Conservation (phyloP, 2,797 vertebrate species). For the Delichon dasypus region DNA sequence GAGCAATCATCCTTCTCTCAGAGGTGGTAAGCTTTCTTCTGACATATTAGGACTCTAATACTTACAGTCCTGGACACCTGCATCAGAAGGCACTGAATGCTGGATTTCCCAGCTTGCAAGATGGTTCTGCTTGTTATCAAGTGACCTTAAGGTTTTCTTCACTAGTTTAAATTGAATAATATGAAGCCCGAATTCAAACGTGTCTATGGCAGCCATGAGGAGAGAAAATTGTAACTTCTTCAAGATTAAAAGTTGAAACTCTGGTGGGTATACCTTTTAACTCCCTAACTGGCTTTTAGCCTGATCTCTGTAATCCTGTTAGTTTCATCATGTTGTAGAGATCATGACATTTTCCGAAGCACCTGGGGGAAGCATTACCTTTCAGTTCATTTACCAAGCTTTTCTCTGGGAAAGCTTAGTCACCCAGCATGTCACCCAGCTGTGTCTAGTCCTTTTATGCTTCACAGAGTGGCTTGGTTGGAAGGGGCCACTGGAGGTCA, state of each 20-base stretch:
- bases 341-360: constrained; percentile 67
- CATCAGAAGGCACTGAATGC: background rate
- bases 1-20: background rate
- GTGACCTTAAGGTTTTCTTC: constrained; percentile 59
- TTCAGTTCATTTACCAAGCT: constrained; percentile 58
- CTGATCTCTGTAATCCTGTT: constrained; percentile 63
- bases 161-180: constrained; percentile 43
- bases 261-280: constrained; percentile 68
- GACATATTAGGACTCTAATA: background rate
- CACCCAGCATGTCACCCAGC: constrained; percentile 14
- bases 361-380: constrained; percentile 53
- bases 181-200: constrained; percentile 41
- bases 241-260: constrained; percentile 69
- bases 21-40: background rate
- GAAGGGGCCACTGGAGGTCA: background rate
- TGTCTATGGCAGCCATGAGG: background rate
- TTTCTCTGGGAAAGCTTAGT: background rate
- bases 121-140: constrained; percentile 22
- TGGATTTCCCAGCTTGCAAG: constrained; percentile 29
- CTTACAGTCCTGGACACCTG: background rate
- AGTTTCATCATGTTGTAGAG: constrained; percentile 66
- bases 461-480: background rate
- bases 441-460: constrained; percentile 55
- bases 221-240: constrained; percentile 64
- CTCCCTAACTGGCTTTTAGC: constrained; percentile 59